Conservation (phyloP, 2,888 invertebrate species). For the Eupithecia subumbrata region DNA sequence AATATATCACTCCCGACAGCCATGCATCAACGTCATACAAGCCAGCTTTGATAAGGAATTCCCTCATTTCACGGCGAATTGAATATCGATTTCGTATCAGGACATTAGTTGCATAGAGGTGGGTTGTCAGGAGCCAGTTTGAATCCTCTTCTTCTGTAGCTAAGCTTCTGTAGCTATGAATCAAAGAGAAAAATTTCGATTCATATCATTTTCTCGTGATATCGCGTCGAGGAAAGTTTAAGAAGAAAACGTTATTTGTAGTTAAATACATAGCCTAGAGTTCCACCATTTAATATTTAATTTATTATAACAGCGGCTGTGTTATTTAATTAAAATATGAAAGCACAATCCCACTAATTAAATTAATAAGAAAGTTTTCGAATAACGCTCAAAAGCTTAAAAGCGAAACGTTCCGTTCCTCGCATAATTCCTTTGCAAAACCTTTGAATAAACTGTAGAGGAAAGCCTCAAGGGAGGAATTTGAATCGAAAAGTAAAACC, state of each 20-base stretch:
- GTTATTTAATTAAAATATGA: conserved; percentile 29
- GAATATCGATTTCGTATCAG: conserved; percentile 23
- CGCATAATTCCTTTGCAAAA: conserved; percentile 25
- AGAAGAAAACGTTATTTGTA: background rate
- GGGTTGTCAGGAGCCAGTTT: background rate
- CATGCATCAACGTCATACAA: conserved; percentile 46
- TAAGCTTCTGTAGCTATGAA: background rate
- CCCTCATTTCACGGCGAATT: conserved; percentile 46
- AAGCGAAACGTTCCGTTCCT: conserved; percentile 19
- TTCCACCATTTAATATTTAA: background rate
- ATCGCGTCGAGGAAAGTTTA: background rate
- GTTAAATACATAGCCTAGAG: background rate
- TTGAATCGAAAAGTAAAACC: background rate
- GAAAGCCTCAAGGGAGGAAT: background rate
- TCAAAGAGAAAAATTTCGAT: background rate
- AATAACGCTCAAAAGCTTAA: conserved; percentile 24
- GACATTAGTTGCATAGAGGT: background rate
- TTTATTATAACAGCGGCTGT: conserved; percentile 10
- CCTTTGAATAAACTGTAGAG: conserved; percentile 21
- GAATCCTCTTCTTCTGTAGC: background rate
- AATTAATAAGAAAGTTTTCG: conserved; percentile 29
- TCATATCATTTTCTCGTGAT: background rate
- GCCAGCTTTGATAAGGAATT: conserved; percentile 45
- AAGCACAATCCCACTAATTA: conserved; percentile 27
- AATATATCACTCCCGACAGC: conserved; percentile 20